Conservation (phyloP, 1,140 invertebrate genomes). For the Neodiprion pinetum region DNA sequence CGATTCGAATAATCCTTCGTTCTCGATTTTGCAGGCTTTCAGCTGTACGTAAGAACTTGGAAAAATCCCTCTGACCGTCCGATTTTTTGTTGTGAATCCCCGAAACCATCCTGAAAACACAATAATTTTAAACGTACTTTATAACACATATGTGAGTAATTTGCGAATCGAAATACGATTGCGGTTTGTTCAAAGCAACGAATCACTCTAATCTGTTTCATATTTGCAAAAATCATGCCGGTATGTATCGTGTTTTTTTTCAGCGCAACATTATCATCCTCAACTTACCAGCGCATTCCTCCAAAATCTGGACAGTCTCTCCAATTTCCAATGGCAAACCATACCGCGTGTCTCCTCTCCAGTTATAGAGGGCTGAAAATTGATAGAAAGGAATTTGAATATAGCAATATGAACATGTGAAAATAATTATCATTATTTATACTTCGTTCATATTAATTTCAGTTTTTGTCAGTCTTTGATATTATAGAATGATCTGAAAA, state of each 20-base stretch:
- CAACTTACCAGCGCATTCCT: constrained; percentile 80
- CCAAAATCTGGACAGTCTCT: constrained; percentile 88
- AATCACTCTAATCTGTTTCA: constrained; percentile 12
- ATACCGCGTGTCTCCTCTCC: constrained; percentile 81
- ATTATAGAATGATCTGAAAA: not conserved
- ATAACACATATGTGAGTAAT: not conserved
- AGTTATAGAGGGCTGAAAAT: constrained; percentile 87
- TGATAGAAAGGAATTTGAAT: constrained; percentile 33
- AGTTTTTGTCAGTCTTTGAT: not conserved
- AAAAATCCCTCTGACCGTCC: constrained; percentile 85
- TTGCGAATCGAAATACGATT: not conserved
- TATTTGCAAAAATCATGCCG: constrained; percentile 6
- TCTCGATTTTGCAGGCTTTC: constrained; percentile 80
- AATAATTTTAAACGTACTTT: constrained; percentile 16
- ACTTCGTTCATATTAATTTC: not conserved
- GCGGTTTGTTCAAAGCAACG: not conserved
- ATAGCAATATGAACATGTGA: not conserved
- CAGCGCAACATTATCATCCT: not conserved
- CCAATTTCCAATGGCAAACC: constrained; percentile 87
- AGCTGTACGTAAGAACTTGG: constrained; percentile 78
- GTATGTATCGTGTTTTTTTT: not conserved
- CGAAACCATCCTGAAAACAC: constrained; percentile 80
- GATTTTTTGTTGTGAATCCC: constrained; percentile 83
- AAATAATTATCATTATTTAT: not conserved
- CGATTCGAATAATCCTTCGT: constrained; percentile 75